Percentiles rank a stretch among this genome's conserved stretches.
phyloP scores from a whole-genome alignment of 2,797 vertebrate genomes.

The Sardinella longiceps region DNA sequence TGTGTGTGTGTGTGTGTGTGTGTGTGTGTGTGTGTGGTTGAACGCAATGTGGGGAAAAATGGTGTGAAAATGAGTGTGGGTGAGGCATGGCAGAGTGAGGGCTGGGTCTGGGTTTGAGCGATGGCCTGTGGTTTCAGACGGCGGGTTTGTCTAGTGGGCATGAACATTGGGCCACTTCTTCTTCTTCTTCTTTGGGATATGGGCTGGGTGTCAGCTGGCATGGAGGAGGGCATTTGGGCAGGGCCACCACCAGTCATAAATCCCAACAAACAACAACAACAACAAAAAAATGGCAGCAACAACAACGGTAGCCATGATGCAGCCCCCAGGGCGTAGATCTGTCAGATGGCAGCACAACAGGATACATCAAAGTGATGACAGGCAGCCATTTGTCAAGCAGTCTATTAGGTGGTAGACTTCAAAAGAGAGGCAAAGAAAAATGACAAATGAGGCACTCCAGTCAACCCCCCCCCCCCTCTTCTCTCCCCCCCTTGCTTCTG shows the following conservation, averaged over 20 bases:
- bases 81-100: background rate
- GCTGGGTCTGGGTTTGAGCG: background rate
- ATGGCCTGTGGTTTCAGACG: constrained; percentile 9
- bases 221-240: background rate
- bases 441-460: background rate
- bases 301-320: background rate
- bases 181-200: too few relatives aligned
- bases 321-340: background rate
- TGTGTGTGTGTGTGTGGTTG: background rate
- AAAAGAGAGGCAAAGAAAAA: constrained; percentile 5
- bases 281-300: background rate
- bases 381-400: background rate
- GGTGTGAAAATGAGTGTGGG: constrained; percentile 16
- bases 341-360: constrained; percentile 5
- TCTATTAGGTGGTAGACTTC: constrained; percentile 8
- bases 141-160: background rate
- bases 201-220: background rate
- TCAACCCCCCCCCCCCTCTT: too few relatives aligned
- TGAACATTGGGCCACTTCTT: background rate
- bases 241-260: background rate
- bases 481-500: background rate
- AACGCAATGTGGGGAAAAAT: background rate
- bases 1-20: background rate
- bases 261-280: background rate
- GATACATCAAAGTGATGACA: constrained; percentile 16